Base-by-base conservation (phyloP, 1,140 invertebrate species). In the Trichomalopsis sarcophagae region DNA sequence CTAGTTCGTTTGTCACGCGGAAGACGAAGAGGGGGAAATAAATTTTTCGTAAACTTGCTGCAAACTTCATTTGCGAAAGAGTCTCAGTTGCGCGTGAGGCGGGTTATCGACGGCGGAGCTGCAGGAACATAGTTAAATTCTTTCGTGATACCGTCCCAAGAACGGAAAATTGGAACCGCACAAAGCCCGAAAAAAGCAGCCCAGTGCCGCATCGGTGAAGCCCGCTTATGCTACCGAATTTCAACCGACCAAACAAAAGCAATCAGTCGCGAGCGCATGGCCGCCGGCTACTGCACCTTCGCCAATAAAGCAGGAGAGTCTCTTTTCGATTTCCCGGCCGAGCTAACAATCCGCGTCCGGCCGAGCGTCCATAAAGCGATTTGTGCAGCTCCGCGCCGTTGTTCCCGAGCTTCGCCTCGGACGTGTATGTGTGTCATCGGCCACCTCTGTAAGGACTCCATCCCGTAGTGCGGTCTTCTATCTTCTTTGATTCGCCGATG, bases 341-440 rank as follows among this genome's bases (percentile, higher is more conserved):
- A 87, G 88, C 80, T 85, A 89, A 88, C 86, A 90, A 90, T 90
- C 87, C 86, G 84, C 27, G 83, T 69, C 86, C 89, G 82, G 86
- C 86, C 86, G 77, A 75, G 84, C 85, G 87, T 90, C 89, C 88
- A 88, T 91, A 90, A 91, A 90, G 87, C 85, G 89, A 89, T 90
- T 91, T 90, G 81, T 66, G 69, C 69, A 33, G 74, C 55, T n/a
- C 7, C 13, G 14, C 50, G 13, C 50, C 50, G 50, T 14, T 13
- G 17, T 55, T 62, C 55, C 7, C 4, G 17, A 2, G 30, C 74
- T 75, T 44, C 36, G 2, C 21, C 17, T 5, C 21, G 21, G 21
- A 6, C 40, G 27, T 30, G 6, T 74, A n/a, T n/a, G 21, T 62
- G 55, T 62, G 17, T 62, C 17, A 6, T 62, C 21, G 55, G 4